Evolutionary conservation across 2,113 vertebrate species (phyloP).

Genomic region (Manacus vitellinus): DNA sequence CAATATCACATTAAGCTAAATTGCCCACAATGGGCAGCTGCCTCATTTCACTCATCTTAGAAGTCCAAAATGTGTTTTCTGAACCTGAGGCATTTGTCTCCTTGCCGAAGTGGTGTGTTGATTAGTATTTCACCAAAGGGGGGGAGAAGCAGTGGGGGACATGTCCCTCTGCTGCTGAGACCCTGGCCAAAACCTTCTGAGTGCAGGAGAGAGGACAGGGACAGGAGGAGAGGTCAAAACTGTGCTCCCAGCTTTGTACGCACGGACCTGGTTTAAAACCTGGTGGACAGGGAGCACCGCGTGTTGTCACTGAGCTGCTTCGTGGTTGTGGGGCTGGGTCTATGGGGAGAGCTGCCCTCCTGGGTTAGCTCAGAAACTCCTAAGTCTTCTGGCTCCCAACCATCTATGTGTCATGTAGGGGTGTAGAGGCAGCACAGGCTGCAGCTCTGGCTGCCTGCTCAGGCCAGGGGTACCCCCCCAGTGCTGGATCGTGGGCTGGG

Average conservation of each 20-base stretch:
- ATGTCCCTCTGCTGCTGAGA: not conserved
- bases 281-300: fast-evolving
- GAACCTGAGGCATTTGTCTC: not conserved
- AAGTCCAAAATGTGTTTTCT: conserved; percentile 9
- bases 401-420: not conserved
- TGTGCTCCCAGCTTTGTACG: not conserved
- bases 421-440: not conserved
- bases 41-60: not conserved
- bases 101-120: not conserved
- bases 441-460: not conserved
- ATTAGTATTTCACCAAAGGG: not conserved
- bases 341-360: not conserved
- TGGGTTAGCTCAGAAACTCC: not conserved
- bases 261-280: not conserved
- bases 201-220: not conserved
- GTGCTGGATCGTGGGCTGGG: fast-evolving
- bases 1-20: conserved; percentile 23
- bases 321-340: fast-evolving
- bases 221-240: not conserved
- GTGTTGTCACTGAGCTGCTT: not conserved
- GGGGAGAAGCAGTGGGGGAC: fast-evolving
- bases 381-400: not conserved
- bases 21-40: conserved; percentile 42
- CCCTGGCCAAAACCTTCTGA: not conserved
- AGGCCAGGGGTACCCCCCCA: fast-evolving